A percentile compares a stretch with the other conserved stretches of the same genome.
These are phyloP conservation scores for Philopotamus ludificatus DNA, from an alignment of 1,140 invertebrate species.

Conservation along the genomic window DNA sequence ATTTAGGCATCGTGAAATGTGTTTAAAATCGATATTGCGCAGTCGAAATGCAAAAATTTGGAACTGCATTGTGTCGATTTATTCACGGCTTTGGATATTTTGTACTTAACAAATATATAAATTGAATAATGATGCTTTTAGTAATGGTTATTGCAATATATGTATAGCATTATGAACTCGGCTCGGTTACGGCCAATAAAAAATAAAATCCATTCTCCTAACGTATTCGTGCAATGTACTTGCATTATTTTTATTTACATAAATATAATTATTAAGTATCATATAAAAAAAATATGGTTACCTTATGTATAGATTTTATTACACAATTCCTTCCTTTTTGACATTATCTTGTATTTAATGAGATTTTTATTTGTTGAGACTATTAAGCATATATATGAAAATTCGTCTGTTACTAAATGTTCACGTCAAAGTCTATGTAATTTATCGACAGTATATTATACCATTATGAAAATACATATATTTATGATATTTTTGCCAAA, in stretches of 20 bases:
- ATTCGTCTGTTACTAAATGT: too few relatives aligned
- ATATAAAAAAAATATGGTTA: neutral
- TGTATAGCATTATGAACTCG: slow-evolving; percentile 8
- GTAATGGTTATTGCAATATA: slow-evolving; percentile 27
- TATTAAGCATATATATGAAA: too few relatives aligned
- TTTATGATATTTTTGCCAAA: too few relatives aligned
- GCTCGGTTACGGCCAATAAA: slow-evolving; percentile 1
- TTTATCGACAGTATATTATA: neutral
- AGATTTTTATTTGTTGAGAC: too few relatives aligned
- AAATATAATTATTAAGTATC: neutral
- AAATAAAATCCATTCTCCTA: slow-evolving; percentile 8
- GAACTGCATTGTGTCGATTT: too few relatives aligned
- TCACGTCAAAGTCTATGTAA: neutral
- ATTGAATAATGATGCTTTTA: slow-evolving; percentile 25
- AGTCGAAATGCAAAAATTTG: too few relatives aligned
- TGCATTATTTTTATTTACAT: neutral
- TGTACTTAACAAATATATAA: slow-evolving; percentile 23
- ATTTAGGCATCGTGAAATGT: slow-evolving; percentile 25
- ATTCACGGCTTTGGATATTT: slow-evolving; percentile 33
- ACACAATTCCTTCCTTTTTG: too few relatives aligned
- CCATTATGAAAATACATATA: slow-evolving; percentile 2
- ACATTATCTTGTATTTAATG: too few relatives aligned
- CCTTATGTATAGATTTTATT: neutral
- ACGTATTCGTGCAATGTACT: neutral
- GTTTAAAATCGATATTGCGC: too few relatives aligned